Percentiles rank a stretch among this genome's conserved stretches.
phyloP scores from a whole-genome alignment of 2,113 vertebrate genomes.

The Hippolais icterina region DNA sequence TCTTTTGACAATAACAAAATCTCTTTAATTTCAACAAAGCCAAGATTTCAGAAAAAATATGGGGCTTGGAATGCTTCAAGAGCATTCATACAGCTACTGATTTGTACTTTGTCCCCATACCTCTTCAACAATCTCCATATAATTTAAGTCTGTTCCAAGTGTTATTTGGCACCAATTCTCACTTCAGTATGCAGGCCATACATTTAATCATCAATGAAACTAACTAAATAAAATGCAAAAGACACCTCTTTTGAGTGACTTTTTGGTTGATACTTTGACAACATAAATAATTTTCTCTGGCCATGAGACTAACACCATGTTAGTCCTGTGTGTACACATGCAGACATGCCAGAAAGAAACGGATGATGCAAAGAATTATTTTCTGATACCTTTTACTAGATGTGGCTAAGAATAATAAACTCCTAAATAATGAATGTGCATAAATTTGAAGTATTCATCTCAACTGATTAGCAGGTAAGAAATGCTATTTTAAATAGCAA shows the following conservation, averaged over 20 bases:
- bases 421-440: background rate
- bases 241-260: background rate
- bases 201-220: background rate
- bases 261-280: background rate
- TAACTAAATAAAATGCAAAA: background rate
- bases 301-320: too few species aligned
- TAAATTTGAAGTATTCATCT: background rate
- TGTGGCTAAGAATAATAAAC: background rate
- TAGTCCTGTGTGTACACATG: background rate
- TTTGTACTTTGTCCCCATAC: background rate
- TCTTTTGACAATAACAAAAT: background rate
- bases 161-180: background rate
- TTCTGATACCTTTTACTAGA: background rate
- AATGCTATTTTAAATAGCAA: background rate
- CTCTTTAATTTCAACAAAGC: background rate
- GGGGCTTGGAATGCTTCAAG: background rate
- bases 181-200: background rate
- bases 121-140: background rate
- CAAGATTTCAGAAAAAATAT: background rate
- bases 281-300: background rate
- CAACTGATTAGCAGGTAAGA: background rate
- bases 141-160: background rate
- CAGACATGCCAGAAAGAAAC: background rate
- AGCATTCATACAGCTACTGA: background rate
- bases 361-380: background rate